Base-by-base conservation (phyloP, 2,797 vertebrate species). In the Staurois parvus region DNA sequence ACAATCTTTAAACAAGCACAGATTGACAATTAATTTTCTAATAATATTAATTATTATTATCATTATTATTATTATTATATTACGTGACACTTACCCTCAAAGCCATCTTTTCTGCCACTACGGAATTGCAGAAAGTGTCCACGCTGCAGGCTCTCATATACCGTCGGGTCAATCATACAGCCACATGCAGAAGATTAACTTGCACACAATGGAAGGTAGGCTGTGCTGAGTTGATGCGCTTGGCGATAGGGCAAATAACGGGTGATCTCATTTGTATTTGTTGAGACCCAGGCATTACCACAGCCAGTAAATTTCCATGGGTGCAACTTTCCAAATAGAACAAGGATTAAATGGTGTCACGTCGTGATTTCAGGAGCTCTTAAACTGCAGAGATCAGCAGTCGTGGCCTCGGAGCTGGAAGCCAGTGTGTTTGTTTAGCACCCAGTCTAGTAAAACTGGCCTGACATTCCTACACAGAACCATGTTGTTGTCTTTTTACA, bases 341-440 rank as follows among this genome's bases (percentile, higher is more conserved):
- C 24, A 24, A 1, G 77, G 84, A 86, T 86, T 86, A 86, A 26
- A 34, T 30, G 17, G 26, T 62, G 78, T 81, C 72, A 62, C 2
- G 34, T 40, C 28, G 29, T 52, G 45, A 85, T 59, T 72, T 45
- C 59, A 28, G 30, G 40, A 26, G 9, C 6, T 12, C 0, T 26
- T 7, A 76, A 85, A 40, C n/a, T 81, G 84, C 70, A 42, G 10
- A 13, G 26, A 52, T 86, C 79, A 86, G 79, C 84, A 86, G 1
- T 42, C 19, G n/a, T 13, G 15, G 26, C 7, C 2, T 19, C 15
- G 28, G 12, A 67, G 66, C 37, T 19, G 42, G n/a, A 40, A 28
- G 37, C 28, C 26, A 68, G 32, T 40, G 9, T 26, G 26, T 32
- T 45, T 62, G 15, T 19, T 66, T 52, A 15, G 26, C n/a, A 4